These are phyloP conservation scores for Cossypha heuglini DNA, from an alignment of 2,797 vertebrate species.

Conservation along the genomic window DNA sequence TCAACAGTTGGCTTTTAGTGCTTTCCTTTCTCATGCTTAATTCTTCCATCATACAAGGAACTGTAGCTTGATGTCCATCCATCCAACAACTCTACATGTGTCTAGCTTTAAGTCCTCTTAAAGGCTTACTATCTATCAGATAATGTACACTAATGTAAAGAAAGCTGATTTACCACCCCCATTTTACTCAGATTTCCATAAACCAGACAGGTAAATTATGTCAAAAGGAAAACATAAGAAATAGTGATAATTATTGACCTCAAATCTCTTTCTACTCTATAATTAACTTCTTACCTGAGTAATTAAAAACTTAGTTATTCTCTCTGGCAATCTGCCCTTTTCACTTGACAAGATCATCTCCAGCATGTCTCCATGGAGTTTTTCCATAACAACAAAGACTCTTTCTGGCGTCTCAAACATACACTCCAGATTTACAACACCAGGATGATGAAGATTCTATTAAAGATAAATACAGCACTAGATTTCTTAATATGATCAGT, in stretches of 20 bases:
- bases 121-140: neutral
- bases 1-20: neutral
- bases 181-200: neutral
- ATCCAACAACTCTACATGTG: neutral
- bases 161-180: neutral
- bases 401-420: constrained; percentile 96
- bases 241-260: constrained; percentile 39
- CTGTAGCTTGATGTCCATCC: neutral
- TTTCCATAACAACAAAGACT: constrained; percentile 98
- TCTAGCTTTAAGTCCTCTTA: neutral
- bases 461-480: constrained; percentile 68
- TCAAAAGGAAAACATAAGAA: constrained; percentile 33
- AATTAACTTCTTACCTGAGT: constrained; percentile 85
- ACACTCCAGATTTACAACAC: constrained; percentile 95
- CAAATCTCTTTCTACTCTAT: constrained; percentile 14
- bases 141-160: neutral
- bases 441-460: constrained; percentile 92
- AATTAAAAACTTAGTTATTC: constrained; percentile 94
- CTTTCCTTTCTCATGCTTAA: neutral
- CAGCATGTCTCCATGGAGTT: constrained; percentile 97
- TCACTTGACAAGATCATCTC: constrained; percentile 98
- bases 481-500: constrained; percentile 28
- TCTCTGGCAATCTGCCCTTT: constrained; percentile 93
- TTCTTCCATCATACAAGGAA: neutral
- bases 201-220: neutral